Base-by-base conservation (phyloP, 2,888 invertebrate species). In the Diadromus collaris region DNA sequence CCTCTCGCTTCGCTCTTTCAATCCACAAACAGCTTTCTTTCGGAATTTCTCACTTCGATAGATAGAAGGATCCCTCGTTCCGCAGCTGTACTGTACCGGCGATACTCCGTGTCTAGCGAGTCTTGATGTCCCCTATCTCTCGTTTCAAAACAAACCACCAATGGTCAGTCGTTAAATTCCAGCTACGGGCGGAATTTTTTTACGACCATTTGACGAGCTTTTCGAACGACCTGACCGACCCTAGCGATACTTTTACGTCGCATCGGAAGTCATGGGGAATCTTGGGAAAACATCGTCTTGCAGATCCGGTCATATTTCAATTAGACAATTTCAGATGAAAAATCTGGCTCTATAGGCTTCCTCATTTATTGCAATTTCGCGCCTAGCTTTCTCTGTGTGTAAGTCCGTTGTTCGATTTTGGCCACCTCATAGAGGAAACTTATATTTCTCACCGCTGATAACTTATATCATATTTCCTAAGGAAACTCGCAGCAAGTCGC, bases 121-220 rank as follows among this genome's bases (percentile, higher is more conserved):
- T 24, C 19, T 21, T 9, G 19, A 4, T 38, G n/a, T 19, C 29
- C 64, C 10, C 6, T 58, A 9, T 69, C 56, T 58, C 19, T 64
- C 78, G 54, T 63, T 73, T 60, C 34, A 58, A 65, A 67, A 70
- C 21, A 51, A 56, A 56, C 51, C 51, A 27, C 63, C 24, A 79
- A 79, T 48, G 34, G 46, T 58, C 48, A 60, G 56, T 75, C 70
- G 60, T 75, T 56, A 75, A 79, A 68, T 75, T 68, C 41, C 64
- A 29, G 32, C 56, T 67, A 61, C 41, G 21, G 29, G n/a, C 32
- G 21, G 32, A 67, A 60, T 61, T 46, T 64, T 74, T 61, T 54
- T 54, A 75, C 46, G 61, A 61, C 44, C 46, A 60, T 78, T 73
- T 72, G 60, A 72, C 67, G 76, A 71, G 60, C 58, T 48, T 72